A percentile compares a stretch with the other conserved stretches of the same genome.
phyloP scores from a whole-genome alignment of 2,113 vertebrate genomes.

The Phalacrocorax brasilianus region DNA sequence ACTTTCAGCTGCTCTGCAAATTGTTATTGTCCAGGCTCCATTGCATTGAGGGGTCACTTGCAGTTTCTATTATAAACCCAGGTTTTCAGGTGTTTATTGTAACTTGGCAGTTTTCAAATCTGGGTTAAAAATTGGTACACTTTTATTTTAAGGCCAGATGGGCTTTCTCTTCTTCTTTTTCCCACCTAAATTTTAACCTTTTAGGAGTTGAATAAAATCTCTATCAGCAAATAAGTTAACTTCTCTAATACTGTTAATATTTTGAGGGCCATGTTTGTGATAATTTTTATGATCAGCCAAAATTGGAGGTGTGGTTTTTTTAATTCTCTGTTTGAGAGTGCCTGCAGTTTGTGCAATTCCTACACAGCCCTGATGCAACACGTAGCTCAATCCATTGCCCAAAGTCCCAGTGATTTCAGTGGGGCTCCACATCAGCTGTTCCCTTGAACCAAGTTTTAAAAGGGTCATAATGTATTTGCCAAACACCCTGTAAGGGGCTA shows the following conservation, averaged over 20 bases:
- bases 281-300: not conserved
- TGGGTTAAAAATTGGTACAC: slow-evolving; percentile 48
- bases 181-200: slow-evolving; percentile 19
- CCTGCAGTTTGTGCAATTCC: not conserved
- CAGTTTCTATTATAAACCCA: slow-evolving; percentile 51
- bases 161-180: not conserved
- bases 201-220: not conserved
- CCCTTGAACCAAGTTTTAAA: not conserved
- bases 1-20: slow-evolving; percentile 64
- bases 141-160: slow-evolving; percentile 1
- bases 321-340: not conserved
- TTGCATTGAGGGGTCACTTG: slow-evolving; percentile 44
- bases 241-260: not conserved
- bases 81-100: slow-evolving; percentile 66
- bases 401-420: not conserved
- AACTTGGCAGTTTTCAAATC: slow-evolving; percentile 62
- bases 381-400: not conserved
- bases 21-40: slow-evolving; percentile 54
- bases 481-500: not conserved
- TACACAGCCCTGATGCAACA: not conserved
- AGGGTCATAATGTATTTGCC: not conserved
- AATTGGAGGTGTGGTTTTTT: not conserved
- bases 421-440: not conserved
- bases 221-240: not conserved
- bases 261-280: not conserved